Conservation (phyloP, 2,113 vertebrate species). For the Seriola dumerili region DNA sequence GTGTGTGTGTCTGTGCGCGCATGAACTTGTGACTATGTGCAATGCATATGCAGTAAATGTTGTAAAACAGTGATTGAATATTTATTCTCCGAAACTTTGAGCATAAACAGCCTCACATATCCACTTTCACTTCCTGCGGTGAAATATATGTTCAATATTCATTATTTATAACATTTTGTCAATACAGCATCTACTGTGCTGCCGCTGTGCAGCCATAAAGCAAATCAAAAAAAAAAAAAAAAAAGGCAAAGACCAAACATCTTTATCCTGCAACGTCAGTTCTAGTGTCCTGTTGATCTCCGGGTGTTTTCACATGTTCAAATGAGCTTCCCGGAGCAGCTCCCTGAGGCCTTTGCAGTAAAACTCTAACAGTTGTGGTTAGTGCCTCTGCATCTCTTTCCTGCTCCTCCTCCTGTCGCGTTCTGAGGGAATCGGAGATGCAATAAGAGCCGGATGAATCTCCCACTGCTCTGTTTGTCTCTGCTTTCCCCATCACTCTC, state of each 20-base stretch:
- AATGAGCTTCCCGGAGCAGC: conserved; percentile 18
- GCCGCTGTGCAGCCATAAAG: background rate
- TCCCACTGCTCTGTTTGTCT: conserved; percentile 49
- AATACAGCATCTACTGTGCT: background rate
- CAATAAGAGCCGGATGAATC: conserved; percentile 49
- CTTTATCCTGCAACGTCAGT: conserved; percentile 21
- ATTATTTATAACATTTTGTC: conserved; percentile 19
- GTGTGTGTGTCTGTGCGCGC: background rate
- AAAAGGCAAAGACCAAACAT: conserved; percentile 19
- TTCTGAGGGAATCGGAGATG: conserved; percentile 53
- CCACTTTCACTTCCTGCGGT: background rate
- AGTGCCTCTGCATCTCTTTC: conserved; percentile 20
- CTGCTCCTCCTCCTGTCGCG: conserved; percentile 30
- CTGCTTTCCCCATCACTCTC: conserved; percentile 47
- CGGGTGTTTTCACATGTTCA: conserved; percentile 30
- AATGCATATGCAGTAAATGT: background rate
- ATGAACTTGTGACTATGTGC: background rate
- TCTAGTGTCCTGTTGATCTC: conserved; percentile 7
- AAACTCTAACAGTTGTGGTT: conserved; percentile 35
- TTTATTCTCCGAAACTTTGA: background rate
- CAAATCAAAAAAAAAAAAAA: conserved; percentile 21
- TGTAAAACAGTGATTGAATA: conserved; percentile 2
- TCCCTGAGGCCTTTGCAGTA: conserved; percentile 47
- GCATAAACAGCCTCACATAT: background rate
- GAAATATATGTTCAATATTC: conserved; percentile 13